Conservation (phyloP, 2,888 invertebrate species). For the Sepioteuthis lessoniana region DNA sequence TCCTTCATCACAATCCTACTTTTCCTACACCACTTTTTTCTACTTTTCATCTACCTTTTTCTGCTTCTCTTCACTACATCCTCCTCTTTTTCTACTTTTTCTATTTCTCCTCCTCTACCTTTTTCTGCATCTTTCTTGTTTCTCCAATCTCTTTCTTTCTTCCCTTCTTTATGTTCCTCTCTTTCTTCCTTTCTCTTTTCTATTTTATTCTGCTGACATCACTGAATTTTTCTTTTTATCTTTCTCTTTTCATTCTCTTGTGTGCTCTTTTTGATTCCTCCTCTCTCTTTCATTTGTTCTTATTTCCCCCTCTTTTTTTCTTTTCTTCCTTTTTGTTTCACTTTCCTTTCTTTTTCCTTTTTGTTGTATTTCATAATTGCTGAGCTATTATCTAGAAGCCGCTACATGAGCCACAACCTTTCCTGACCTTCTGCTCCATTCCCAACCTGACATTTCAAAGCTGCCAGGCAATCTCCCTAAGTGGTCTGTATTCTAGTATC, state of each 20-base stretch:
- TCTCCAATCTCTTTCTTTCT: not conserved
- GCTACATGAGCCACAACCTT: not conserved
- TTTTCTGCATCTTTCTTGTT: not conserved
- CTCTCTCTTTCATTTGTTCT: not conserved
- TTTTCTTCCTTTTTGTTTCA: not conserved
- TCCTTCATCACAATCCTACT: not conserved
- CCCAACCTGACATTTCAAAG: not conserved
- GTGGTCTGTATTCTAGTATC: not conserved
- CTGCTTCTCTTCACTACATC: not conserved
- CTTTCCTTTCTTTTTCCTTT: not conserved
- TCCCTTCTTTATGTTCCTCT: not conserved
- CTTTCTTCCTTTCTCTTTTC: not conserved
- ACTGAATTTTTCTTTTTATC: not conserved
- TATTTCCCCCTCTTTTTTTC: no score
- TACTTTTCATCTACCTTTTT: not conserved
- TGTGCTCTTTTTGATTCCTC: not conserved
- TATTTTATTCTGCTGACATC: not conserved
- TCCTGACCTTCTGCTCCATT: not conserved
- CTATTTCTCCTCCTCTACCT: not conserved
- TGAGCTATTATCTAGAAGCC: not conserved
- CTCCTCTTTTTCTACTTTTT: not conserved
- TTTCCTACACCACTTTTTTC: not conserved
- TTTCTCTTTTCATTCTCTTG: no score
- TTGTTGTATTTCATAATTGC: not conserved
- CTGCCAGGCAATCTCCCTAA: constrained; percentile 6